Conservation (phyloP, 2,113 vertebrate genomes). For the Salvelinus fontinalis region DNA sequence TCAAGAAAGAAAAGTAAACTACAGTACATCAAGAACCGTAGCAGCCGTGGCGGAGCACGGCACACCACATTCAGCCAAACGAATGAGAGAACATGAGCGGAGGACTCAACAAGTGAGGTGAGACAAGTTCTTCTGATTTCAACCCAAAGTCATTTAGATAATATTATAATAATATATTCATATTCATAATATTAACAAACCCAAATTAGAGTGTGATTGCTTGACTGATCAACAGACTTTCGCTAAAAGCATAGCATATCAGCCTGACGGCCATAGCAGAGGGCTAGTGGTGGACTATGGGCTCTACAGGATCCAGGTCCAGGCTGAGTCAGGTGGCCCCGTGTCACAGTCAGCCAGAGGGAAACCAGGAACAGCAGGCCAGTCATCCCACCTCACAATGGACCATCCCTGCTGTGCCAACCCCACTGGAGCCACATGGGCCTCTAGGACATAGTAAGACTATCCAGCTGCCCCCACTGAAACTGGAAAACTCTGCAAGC, state of each 20-base stretch:
- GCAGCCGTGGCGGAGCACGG: too few species aligned
- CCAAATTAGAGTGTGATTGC: neutral
- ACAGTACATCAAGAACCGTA: neutral
- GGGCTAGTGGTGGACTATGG: constrained; percentile 46
- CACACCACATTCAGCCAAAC: neutral
- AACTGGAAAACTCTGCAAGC: constrained; percentile 47
- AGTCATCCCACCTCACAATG: constrained; percentile 36
- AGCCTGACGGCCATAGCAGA: neutral
- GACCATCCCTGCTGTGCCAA: constrained; percentile 47
- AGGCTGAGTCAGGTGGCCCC: constrained; percentile 60
- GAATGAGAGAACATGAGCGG: neutral
- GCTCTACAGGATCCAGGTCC: constrained; percentile 60
- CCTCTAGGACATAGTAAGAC: constrained; percentile 39
- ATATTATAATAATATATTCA: too few species aligned
- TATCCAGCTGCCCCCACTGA: constrained; percentile 52
- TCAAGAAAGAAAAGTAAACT: neutral
- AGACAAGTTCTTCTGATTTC: neutral
- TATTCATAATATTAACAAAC: neutral
- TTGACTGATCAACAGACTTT: neutral
- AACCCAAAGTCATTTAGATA: neutral
- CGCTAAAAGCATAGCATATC: neutral
- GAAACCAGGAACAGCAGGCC: neutral
- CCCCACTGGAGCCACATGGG: constrained; percentile 26
- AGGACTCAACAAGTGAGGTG: constrained; percentile 14
- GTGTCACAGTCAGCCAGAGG: constrained; percentile 34